Conservation (phyloP, 2,113 vertebrate species). For the Larimichthys crocea region DNA sequence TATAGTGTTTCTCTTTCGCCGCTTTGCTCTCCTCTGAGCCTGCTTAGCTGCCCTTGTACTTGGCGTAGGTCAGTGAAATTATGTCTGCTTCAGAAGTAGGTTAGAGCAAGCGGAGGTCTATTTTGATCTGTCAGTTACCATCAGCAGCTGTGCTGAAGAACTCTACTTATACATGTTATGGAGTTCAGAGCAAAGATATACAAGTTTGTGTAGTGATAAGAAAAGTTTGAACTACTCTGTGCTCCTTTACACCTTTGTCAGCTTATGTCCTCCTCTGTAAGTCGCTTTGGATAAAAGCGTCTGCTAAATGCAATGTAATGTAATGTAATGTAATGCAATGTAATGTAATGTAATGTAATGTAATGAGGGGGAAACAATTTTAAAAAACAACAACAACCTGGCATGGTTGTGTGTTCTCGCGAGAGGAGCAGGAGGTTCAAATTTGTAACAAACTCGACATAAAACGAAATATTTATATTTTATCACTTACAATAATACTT, state of each 20-base stretch:
- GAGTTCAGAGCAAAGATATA: background rate
- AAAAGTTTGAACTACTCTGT: no score
- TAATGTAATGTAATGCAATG: no score
- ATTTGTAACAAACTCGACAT: background rate
- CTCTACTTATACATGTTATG: no score
- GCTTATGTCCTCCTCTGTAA: no score
- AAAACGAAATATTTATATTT: no score
- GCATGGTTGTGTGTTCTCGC: background rate
- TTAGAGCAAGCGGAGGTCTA: constrained; percentile 29
- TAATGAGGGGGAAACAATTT: background rate
- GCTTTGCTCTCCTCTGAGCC: constrained; percentile 17
- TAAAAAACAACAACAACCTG: background rate
- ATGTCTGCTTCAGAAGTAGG: constrained; percentile 51
- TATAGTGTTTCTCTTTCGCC: constrained; percentile 39
- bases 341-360: no score
- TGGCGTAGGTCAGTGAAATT: constrained; percentile 57
- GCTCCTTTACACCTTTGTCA: no score
- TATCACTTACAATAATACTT: background rate
- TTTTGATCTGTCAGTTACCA: constrained; percentile 13
- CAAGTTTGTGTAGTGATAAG: no score
- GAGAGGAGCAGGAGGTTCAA: background rate
- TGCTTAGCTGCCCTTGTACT: constrained; percentile 21
- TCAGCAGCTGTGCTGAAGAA: background rate
- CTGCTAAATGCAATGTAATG: no score
- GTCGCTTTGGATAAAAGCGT: no score